Conservation (phyloP, 2,888 invertebrate genomes). For the Magallana nippona region DNA sequence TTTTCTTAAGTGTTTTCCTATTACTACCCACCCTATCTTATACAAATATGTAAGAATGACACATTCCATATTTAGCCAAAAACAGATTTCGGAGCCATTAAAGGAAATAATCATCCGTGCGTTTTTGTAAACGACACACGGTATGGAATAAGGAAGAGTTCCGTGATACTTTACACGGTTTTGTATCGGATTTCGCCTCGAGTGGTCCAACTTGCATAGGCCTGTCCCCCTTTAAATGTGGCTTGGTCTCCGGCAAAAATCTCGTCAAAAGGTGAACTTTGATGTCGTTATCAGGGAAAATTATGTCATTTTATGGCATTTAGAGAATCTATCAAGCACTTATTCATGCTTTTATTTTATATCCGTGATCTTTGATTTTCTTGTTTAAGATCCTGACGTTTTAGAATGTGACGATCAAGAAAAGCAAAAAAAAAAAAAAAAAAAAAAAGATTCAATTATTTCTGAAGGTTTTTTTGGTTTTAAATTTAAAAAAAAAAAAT, state of each 20-base stretch:
- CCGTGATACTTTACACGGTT: not conserved
- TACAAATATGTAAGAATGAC: not conserved
- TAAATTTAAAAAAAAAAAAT: no score
- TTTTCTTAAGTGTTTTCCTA: not conserved
- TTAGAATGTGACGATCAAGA: no score
- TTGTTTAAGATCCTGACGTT: no score
- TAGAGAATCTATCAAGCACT: not conserved
- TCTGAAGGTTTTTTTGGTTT: no score
- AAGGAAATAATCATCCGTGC: slow-evolving; percentile 18
- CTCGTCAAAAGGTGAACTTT: not conserved
- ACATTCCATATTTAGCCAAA: not conserved
- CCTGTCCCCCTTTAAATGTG: not conserved
- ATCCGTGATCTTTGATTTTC: no score
- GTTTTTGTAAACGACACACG: not conserved
- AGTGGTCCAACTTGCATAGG: not conserved
- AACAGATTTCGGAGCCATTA: not conserved
- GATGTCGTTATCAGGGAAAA: not conserved
- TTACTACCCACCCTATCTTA: not conserved
- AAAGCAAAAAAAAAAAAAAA: no score
- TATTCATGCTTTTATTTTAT: not conserved
- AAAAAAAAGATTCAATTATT: no score
- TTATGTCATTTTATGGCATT: slow-evolving; percentile 12
- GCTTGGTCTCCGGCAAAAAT: not conserved
- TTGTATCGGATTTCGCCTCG: not conserved
- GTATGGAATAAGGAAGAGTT: not conserved